Percentiles rank a stretch among this genome's conserved stretches.
Conservation (phyloP, 1,140 invertebrate species). For the Drosophila jambulina region DNA sequence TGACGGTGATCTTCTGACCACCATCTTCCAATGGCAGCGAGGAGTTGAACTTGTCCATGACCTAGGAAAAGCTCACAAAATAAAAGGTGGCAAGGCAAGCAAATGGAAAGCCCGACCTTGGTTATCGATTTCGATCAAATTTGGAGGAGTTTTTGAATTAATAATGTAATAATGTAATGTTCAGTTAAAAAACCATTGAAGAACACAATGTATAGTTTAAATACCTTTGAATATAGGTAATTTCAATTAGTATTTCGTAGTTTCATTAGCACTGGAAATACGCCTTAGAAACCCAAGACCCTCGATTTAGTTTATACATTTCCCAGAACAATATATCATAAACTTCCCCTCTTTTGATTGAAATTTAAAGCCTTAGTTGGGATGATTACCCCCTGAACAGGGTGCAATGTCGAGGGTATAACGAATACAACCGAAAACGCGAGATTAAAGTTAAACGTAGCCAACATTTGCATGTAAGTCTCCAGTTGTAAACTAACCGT, state of each 20-base stretch:
- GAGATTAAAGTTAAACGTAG: slow-evolving; percentile 80
- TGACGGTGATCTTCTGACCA: slow-evolving; percentile 95
- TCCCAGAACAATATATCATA: not conserved
- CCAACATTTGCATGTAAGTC: slow-evolving; percentile 75
- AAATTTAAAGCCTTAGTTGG: not conserved
- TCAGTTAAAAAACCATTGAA: not conserved
- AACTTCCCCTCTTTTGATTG: not conserved
- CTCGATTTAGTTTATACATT: not conserved
- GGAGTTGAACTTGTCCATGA: slow-evolving; percentile 83
- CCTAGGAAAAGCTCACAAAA: slow-evolving; percentile 56
- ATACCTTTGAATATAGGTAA: not conserved
- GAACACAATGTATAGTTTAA: no score
- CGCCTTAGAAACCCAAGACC: not conserved
- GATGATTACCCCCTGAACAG: not conserved
- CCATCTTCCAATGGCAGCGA: slow-evolving; percentile 80
- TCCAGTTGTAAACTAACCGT: slow-evolving; percentile 70
- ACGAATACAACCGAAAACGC: slow-evolving; percentile 54
- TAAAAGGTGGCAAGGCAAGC: slow-evolving; percentile 1
- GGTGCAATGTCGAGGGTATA: slow-evolving; percentile 9
- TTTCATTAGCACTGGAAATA: not conserved
- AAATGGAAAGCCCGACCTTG: not conserved
- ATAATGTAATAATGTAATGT: no score
- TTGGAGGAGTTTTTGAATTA: not conserved
- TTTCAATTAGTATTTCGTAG: not conserved
- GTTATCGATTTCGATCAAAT: slow-evolving; percentile 1